Conservation (phyloP, 1,140 invertebrate species). For the Ceratina australensis region DNA sequence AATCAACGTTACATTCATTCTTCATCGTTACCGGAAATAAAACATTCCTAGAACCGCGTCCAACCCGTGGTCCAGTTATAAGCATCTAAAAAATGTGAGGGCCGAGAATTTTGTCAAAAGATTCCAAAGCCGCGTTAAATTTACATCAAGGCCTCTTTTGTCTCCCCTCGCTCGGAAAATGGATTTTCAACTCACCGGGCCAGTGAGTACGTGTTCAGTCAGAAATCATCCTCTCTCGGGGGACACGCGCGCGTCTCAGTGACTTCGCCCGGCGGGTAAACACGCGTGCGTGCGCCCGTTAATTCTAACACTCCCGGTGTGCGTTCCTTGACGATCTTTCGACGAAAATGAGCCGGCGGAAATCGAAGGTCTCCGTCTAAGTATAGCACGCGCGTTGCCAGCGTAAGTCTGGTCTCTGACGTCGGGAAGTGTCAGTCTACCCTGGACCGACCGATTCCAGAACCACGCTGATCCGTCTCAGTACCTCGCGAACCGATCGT, state of each 20-base stretch:
- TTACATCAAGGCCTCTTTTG: slow-evolving; percentile 42
- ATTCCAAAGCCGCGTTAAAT: slow-evolving; percentile 21
- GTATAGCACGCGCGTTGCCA: slow-evolving; percentile 58
- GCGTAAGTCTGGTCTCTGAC: slow-evolving; percentile 57
- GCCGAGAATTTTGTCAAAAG: not conserved
- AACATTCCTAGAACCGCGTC: too few relatives aligned
- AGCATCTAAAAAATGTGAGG: too few relatives aligned
- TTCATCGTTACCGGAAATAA: too few relatives aligned
- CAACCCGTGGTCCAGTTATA: too few relatives aligned
- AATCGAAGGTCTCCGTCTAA: slow-evolving; percentile 66
- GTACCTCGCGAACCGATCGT: slow-evolving; percentile 18
- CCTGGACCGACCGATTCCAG: slow-evolving; percentile 60
- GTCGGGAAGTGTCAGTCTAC: slow-evolving; percentile 64
- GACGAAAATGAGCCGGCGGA: slow-evolving; percentile 64
- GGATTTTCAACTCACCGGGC: slow-evolving; percentile 21
- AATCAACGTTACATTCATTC: too few relatives aligned
- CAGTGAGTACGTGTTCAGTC: not conserved
- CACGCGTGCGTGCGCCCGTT: slow-evolving; percentile 9
- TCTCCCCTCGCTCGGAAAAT: not conserved
- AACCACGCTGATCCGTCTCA: slow-evolving; percentile 28
- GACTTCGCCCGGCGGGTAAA: not conserved
- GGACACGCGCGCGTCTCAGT: not conserved
- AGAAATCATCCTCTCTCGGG: not conserved
- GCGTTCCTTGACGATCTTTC: slow-evolving; percentile 46
- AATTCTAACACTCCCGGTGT: not conserved